phyloP scores from a whole-genome alignment of 2,888 invertebrate species.

The Polymixis flavicincta region DNA sequence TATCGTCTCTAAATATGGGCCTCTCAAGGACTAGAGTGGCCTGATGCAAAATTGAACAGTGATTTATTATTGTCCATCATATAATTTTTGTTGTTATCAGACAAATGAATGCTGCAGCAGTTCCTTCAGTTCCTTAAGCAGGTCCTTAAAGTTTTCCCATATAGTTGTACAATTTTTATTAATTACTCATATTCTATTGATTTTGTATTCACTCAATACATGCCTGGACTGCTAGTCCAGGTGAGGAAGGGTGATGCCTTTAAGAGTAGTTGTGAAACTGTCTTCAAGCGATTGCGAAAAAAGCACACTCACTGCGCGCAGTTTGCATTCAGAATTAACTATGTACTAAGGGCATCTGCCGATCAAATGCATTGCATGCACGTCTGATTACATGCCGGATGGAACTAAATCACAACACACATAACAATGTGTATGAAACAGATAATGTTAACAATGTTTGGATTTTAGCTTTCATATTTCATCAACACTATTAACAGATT shows the following conservation, averaged over 20 bases:
- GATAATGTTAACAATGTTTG: slow-evolving; percentile 26
- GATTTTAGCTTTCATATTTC: slow-evolving; percentile 28
- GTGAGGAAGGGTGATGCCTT: slow-evolving; percentile 14
- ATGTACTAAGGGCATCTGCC: slow-evolving; percentile 51
- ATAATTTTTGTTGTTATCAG: not conserved
- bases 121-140: not conserved
- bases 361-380: slow-evolving; percentile 57
- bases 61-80: not conserved
- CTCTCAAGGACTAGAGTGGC: slow-evolving; percentile 20
- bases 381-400: slow-evolving; percentile 60
- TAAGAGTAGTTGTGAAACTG: slow-evolving; percentile 35
- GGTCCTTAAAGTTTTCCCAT: slow-evolving; percentile 1
- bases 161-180: not conserved
- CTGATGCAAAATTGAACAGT: not conserved
- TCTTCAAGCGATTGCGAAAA: slow-evolving; percentile 43
- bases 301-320: slow-evolving; percentile 41
- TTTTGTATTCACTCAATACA: not conserved
- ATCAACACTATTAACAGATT: slow-evolving; percentile 11
- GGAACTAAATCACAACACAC: slow-evolving; percentile 47
- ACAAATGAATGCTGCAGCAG: not conserved
- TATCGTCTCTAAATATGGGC: slow-evolving; percentile 9
- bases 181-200: not conserved
- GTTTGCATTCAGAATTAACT: slow-evolving; percentile 51
- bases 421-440: slow-evolving; percentile 24
- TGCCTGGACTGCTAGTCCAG: not conserved